Percentiles rank a stretch among this genome's conserved stretches.
phyloP scores from a whole-genome alignment of 2,888 invertebrate genomes.

The Rhingia campestris region DNA sequence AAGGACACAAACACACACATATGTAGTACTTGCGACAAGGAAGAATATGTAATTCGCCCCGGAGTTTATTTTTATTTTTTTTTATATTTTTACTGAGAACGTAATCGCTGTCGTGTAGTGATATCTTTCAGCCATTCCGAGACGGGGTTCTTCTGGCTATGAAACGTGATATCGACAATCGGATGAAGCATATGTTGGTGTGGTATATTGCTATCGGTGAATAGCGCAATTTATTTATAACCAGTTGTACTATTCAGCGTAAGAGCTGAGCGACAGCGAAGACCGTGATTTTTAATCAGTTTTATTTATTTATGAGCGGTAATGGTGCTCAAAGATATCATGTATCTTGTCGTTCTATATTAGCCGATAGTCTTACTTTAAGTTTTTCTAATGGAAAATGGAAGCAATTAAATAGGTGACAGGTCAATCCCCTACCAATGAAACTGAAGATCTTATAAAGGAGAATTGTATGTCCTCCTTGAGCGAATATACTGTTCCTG shows the following conservation, averaged over 20 bases:
- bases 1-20: background rate
- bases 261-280: background rate
- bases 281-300: conserved; percentile 31
- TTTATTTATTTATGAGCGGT: conserved; percentile 28
- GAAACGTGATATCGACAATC: conserved; percentile 68
- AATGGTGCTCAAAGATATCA: background rate
- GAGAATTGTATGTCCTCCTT: no score
- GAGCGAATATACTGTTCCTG: no score
- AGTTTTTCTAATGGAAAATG: no score
- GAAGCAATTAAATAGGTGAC: no score
- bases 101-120: conserved; percentile 60
- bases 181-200: conserved; percentile 29
- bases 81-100: conserved; percentile 54
- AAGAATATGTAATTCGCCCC: background rate
- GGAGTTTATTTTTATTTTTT: conserved; percentile 16
- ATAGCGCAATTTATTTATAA: conserved; percentile 42
- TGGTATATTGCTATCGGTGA: conserved; percentile 4
- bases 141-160: conserved; percentile 57
- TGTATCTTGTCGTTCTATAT: no score
- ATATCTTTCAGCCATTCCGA: conserved; percentile 64
- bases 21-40: background rate
- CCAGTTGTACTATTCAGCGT: conserved; percentile 4
- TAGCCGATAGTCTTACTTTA: no score
- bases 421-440: no score
- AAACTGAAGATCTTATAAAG: no score